phyloP scores from a whole-genome alignment of 2,888 invertebrate species.

The Calameuta filiformis region DNA sequence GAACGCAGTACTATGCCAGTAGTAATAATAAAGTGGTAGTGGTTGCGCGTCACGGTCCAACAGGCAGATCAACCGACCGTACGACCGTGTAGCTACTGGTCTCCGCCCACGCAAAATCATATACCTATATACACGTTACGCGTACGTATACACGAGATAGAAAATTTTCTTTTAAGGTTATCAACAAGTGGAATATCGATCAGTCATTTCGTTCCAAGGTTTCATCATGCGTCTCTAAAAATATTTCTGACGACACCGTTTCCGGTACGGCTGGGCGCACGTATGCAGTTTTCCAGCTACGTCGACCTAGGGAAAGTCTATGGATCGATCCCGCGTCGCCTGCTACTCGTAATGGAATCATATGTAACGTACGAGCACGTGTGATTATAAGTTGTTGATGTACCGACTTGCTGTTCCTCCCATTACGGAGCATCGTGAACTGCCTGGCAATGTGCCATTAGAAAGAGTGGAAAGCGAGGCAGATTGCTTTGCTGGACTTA shows the following conservation, averaged over 20 bases:
- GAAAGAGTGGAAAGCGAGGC: neutral
- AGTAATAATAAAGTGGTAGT: slow-evolving; percentile 62
- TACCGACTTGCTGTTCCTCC: neutral
- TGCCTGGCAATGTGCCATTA: neutral
- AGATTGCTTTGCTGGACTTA: neutral
- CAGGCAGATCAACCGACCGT: slow-evolving; percentile 61
- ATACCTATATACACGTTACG: slow-evolving; percentile 18
- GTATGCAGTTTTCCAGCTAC: neutral
- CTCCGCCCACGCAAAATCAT: slow-evolving; percentile 55
- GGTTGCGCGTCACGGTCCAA: slow-evolving; percentile 63
- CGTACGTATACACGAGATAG: slow-evolving; percentile 8
- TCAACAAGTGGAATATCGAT: neutral
- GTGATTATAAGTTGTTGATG: neutral
- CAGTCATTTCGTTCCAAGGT: neutral
- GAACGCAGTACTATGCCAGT: slow-evolving; percentile 25
- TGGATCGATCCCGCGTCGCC: neutral
- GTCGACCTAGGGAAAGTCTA: neutral
- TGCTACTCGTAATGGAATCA: neutral
- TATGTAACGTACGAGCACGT: neutral
- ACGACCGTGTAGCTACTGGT: slow-evolving; percentile 59
- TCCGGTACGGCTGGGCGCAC: neutral
- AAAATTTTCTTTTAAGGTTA: neutral
- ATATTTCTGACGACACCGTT: neutral
- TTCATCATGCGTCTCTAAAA: neutral
- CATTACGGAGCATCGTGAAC: neutral